Evolutionary conservation across 2,888 invertebrate species (phyloP).

Genomic region (Fissipunctia ypsillon): DNA sequence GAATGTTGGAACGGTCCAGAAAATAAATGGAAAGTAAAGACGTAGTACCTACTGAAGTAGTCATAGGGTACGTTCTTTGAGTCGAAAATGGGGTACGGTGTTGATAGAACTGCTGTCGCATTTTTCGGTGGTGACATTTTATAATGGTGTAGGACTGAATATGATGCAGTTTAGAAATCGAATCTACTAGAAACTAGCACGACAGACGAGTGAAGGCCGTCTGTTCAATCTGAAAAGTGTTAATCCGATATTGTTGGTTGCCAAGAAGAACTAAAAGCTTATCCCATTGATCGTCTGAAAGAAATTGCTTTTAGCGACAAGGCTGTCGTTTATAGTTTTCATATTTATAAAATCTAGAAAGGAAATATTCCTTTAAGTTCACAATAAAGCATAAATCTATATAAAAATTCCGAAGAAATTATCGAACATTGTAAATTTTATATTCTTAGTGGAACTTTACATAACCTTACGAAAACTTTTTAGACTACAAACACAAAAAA

Average conservation of each 20-base stretch:
- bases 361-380: neutral
- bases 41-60: constrained; percentile 17
- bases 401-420: neutral
- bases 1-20: constrained; percentile 40
- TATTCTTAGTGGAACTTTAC: neutral
- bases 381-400: neutral
- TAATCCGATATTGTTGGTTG: constrained; percentile 18
- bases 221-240: neutral
- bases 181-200: neutral
- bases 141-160: neutral
- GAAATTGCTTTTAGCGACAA: constrained; percentile 32
- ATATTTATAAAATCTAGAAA: constrained; percentile 1
- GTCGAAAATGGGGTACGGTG: constrained; percentile 1
- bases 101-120: neutral
- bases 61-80: constrained; percentile 4
- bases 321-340: constrained; percentile 16
- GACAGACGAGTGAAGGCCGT: neutral
- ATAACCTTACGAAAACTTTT: neutral
- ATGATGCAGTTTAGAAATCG: neutral
- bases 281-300: constrained; percentile 12
- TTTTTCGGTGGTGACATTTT: neutral
- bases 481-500: neutral
- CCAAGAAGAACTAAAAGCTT: constrained; percentile 31
- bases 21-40: constrained; percentile 47
- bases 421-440: neutral